Base-by-base conservation (phyloP, 2,888 invertebrate species). In the Ypsolopha sequella region DNA sequence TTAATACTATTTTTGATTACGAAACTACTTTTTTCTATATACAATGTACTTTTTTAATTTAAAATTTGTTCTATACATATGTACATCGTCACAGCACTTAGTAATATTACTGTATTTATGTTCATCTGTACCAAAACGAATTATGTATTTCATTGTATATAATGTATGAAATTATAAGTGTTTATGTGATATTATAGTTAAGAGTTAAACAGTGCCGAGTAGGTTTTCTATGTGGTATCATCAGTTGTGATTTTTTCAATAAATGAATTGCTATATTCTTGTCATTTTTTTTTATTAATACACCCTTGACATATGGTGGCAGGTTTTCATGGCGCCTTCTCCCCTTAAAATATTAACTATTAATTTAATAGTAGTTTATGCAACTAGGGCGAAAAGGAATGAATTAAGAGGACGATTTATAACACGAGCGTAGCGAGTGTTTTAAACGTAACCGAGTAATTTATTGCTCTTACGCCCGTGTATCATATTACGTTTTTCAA, bases 121-220 rank as follows among this genome's bases (percentile, higher is more conserved):
- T 38, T 10, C 38, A 10, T 38, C 6, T n/a, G 2, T 38, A 38
- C 38, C 24, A 24, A 24, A 24, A 24, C 24, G 24, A 9, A 48
- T 13, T 48, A n/a, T n/a, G n/a, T n/a, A 39, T 48, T 45, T 35
- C 45, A 68, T 24, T 84, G 79, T 82, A 81, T 70, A 80, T 81
- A 84, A 69, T 79, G 64, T 80, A 77, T 77, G 65, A 85, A 82
- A 84, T 80, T 80, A 73, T 81, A 75, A 65, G 78, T 84, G 81
- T 84, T 81, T 81, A 84, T 85, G 85, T 85, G 85, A 85, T 85
- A 84, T 80, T 82, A 80, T 76, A 70, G 73, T 76, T 86, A 85
- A 86, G 85, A 81, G 78, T 81, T 85, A 85, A 85, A 82, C 84
- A 80, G 85, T 86, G 85, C 85, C 86, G 84, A 85, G 77, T 85